Base-by-base conservation (phyloP, 1,140 invertebrate genomes). In the Drosophila repletoides region DNA sequence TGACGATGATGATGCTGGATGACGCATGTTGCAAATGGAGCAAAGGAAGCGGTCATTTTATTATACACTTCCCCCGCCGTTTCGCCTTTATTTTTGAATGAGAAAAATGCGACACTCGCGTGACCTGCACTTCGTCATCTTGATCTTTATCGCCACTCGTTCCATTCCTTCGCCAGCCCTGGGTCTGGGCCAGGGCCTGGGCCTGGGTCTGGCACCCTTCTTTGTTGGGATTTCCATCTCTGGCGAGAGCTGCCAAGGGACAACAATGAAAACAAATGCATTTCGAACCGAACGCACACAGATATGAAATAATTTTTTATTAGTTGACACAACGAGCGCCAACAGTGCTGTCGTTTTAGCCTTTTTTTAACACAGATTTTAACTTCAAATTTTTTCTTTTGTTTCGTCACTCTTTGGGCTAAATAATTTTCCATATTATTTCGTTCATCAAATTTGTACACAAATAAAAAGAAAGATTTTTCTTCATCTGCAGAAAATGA, bases 221-320 rank as follows among this genome's bases (percentile, higher is more conserved):
- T 19, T 2, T 5, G 15, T 40, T 12, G 41, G 31, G 10, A 29
- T 49, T 53, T 53, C 40, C 48, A 52, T 43, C 38, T 31, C 19
- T 5, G 22, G n/a, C n/a, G n/a, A n/a, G n/a, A n/a, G n/a, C n/a
- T 29, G 5, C 22, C 49, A 4, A 41, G 46, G 17, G 26, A 40
- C 52, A 80, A 80, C 72, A 80, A 80, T 80, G 76, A 80, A 60
- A 80, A 80, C 72, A 70, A 80, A 79, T 79, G 76, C 76, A 79
- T 79, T 79, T 65, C 71, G 55, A 64, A 67, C 49, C 36, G 24
- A 68, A 51, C 38, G 46, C 38, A 41, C 43, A 80, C 21, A 76
- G 67, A 80, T 59, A 80, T 80, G 76, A 80, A 80, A 80, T 80
- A 72, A 76, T 72, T 80, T 79, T 80, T 80, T 75, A 80, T 80